Conservation (phyloP, 2,113 vertebrate species). For the Indri indri region DNA sequence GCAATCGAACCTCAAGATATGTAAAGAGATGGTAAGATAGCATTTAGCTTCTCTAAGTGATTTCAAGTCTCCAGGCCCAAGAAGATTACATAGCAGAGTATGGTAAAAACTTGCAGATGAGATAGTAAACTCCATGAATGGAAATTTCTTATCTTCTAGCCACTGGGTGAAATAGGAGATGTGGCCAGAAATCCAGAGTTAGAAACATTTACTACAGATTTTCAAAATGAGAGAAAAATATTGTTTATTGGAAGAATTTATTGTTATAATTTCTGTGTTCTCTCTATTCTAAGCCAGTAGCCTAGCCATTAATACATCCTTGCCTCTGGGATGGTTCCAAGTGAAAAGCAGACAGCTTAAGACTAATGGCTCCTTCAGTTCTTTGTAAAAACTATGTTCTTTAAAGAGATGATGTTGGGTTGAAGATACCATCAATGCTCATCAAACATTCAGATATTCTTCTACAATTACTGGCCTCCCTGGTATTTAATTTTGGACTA, state of each 20-base stretch:
- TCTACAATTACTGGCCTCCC: not conserved
- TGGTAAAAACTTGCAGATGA: slow-evolving; percentile 59
- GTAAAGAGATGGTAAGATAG: slow-evolving; percentile 48
- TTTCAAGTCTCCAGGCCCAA: slow-evolving; percentile 47
- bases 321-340: not conserved
- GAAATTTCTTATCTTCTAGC: slow-evolving; percentile 57
- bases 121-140: slow-evolving; percentile 41
- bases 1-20: slow-evolving; percentile 42
- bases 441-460: slow-evolving; percentile 18
- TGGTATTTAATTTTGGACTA: not conserved
- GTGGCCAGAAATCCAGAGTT: slow-evolving; percentile 38
- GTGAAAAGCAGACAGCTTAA: not conserved
- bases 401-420: not conserved
- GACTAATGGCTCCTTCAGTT: not conserved
- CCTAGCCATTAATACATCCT: not conserved
- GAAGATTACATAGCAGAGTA: slow-evolving; percentile 40
- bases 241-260: not conserved
- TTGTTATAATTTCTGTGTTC: slow-evolving; percentile 6
- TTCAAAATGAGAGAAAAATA: slow-evolving; percentile 38
- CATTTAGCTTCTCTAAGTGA: slow-evolving; percentile 65
- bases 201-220: slow-evolving; percentile 29
- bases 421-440: not conserved
- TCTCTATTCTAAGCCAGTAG: not conserved
- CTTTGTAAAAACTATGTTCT: not conserved
- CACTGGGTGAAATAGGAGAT: slow-evolving; percentile 27